phyloP scores from a whole-genome alignment of 2,797 vertebrate genomes.

The Scomberomorus guttatus region DNA sequence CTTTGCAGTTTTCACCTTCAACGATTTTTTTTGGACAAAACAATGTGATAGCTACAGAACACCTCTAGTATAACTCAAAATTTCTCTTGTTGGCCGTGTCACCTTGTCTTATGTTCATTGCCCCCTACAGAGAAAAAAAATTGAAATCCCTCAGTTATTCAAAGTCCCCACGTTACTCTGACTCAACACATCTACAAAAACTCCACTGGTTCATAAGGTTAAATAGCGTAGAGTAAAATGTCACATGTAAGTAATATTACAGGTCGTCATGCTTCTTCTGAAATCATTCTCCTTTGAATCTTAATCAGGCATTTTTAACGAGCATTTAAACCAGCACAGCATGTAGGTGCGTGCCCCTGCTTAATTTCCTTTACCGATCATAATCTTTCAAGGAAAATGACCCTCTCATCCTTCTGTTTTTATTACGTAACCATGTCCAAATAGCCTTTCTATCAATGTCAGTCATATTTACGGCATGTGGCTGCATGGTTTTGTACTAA shows the following conservation, averaged over 20 bases:
- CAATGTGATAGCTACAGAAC: background rate
- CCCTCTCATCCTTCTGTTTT: conserved; percentile 29
- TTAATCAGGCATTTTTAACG: background rate
- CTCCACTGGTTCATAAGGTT: background rate
- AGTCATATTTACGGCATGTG: conserved; percentile 36
- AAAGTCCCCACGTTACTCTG: background rate
- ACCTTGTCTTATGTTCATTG: background rate
- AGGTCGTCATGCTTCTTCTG: background rate
- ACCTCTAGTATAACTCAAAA: background rate
- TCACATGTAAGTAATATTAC: background rate
- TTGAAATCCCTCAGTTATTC: background rate
- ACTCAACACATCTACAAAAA: background rate
- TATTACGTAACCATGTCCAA: conserved; percentile 35
- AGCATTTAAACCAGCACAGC: background rate
- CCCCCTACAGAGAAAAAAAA: background rate
- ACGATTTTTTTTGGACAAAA: background rate
- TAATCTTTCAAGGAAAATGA: conserved; percentile 50
- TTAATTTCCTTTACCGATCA: conserved; percentile 22
- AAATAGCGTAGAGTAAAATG: background rate
- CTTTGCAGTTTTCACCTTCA: background rate
- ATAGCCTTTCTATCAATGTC: conserved; percentile 34
- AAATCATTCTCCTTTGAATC: conserved; percentile 5
- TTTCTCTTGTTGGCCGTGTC: background rate
- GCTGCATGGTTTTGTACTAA: conserved; percentile 37
- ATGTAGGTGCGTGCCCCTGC: background rate